Percentiles rank a stretch among this genome's conserved stretches.
Conservation (phyloP, 2,113 vertebrate genomes). For the Psittacara wagleri region DNA sequence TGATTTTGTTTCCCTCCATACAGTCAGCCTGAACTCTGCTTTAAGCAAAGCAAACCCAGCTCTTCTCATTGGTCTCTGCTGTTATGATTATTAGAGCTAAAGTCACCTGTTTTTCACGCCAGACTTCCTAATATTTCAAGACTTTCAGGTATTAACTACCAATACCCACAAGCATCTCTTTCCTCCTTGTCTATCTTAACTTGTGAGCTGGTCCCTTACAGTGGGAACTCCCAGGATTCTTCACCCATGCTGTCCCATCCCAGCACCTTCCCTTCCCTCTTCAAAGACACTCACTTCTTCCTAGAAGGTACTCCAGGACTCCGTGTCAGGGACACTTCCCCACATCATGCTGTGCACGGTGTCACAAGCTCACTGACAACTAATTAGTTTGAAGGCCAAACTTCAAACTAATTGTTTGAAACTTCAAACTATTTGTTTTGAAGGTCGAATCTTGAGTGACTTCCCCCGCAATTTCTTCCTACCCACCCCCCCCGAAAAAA, state of each 20-base stretch:
- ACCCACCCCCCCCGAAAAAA: not conserved
- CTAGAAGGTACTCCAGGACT: not conserved
- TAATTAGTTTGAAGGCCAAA: not conserved
- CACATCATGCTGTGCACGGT: not conserved
- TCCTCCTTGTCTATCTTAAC: not conserved
- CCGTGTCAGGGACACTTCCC: not conserved
- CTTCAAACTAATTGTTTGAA: not conserved
- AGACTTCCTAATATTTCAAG: not conserved
- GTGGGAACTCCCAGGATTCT: not conserved
- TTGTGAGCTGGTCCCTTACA: not conserved
- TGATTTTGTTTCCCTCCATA: not conserved
- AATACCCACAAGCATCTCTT: not conserved
- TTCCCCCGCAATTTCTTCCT: not conserved
- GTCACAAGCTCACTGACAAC: not conserved
- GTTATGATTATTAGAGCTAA: not conserved
- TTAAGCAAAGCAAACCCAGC: not conserved
- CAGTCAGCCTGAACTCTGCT: not conserved
- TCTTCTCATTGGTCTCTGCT: not conserved
- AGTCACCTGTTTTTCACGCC: not conserved
- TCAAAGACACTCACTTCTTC: not conserved
- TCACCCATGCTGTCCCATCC: not conserved
- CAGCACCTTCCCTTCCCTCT: not conserved
- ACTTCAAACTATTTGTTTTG: not conserved
- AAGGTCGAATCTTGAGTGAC: not conserved
- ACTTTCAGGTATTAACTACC: not conserved